Evolutionary conservation across 2,888 invertebrate genomes (phyloP).

Genomic region (Odontothrips loti): DNA sequence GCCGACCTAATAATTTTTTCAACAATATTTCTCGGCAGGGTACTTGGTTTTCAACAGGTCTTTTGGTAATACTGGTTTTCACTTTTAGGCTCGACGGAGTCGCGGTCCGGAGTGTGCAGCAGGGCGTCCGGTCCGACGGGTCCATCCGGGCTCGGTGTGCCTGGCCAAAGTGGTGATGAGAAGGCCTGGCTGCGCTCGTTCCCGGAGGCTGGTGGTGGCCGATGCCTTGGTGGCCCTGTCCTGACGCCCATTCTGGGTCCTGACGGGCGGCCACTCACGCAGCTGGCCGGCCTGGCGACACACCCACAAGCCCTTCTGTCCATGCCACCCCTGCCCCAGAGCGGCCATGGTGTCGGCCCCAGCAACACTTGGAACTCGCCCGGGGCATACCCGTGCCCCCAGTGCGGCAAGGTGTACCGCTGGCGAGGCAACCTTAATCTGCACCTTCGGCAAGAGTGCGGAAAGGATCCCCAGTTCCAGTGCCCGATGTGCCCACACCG

Average conservation of each 20-base stretch:
- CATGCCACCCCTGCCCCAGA: too few relatives aligned
- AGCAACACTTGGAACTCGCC: not conserved
- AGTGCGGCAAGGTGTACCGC: conserved; percentile 48
- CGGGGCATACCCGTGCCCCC: conserved; percentile 41
- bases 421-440: conserved; percentile 49
- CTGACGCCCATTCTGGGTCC: not conserved
- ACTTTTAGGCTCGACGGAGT: not conserved
- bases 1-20: too few relatives aligned
- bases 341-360: not conserved
- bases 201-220: not conserved
- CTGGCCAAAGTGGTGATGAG: not conserved
- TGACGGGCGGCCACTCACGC: not conserved
- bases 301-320: not conserved
- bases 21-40: too few relatives aligned
- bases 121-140: not conserved
- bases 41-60: too few relatives aligned
- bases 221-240: not conserved
- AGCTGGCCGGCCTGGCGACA: not conserved
- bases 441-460: conserved; percentile 51
- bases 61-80: not conserved
- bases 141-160: too few relatives aligned
- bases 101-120: not conserved
- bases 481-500: conserved; percentile 48
- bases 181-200: not conserved
- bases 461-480: conserved; percentile 49